These are phyloP conservation scores for Micromussa lordhowensis DNA, from an alignment of 92 coral and sea anemone genomes.

Conservation along the genomic window DNA sequence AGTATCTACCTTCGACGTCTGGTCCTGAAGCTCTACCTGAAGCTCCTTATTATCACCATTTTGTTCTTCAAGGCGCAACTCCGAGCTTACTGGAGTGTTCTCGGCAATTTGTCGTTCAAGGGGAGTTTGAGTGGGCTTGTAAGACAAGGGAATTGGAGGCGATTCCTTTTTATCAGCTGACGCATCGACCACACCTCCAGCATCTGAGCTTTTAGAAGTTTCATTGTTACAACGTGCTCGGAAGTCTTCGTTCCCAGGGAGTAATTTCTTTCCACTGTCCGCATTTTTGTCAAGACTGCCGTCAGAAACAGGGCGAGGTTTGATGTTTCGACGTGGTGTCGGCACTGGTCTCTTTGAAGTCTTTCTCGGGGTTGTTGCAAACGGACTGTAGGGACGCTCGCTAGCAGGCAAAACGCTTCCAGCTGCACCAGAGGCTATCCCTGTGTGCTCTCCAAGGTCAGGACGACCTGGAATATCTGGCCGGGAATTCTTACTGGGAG, in stretches of 20 bases:
- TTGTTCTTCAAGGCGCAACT: neutral
- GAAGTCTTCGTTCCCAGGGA: neutral
- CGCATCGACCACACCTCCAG: neutral
- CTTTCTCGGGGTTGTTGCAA: constrained; percentile 10
- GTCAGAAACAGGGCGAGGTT: neutral
- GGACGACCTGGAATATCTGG: constrained; percentile 3
- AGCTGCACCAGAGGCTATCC: neutral
- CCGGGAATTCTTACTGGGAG: neutral
- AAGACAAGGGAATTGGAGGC: constrained; percentile 2
- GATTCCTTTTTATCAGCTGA: neutral
- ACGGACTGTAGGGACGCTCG: neutral
- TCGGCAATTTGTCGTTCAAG: neutral
- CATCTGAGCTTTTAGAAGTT: neutral
- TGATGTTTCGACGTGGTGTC: neutral
- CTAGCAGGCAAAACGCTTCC: neutral
- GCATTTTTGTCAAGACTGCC: neutral
- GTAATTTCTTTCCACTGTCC: neutral
- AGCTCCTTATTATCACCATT: neutral
- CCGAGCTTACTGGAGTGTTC: too few species aligned
- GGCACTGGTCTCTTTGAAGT: constrained; percentile 2
- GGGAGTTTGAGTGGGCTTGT: neutral
- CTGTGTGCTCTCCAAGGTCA: neutral
- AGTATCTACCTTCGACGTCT: neutral
- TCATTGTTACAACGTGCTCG: neutral
- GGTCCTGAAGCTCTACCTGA: neutral